Conservation (phyloP, 2,797 vertebrate species). For the Leptodactylus fallax region DNA sequence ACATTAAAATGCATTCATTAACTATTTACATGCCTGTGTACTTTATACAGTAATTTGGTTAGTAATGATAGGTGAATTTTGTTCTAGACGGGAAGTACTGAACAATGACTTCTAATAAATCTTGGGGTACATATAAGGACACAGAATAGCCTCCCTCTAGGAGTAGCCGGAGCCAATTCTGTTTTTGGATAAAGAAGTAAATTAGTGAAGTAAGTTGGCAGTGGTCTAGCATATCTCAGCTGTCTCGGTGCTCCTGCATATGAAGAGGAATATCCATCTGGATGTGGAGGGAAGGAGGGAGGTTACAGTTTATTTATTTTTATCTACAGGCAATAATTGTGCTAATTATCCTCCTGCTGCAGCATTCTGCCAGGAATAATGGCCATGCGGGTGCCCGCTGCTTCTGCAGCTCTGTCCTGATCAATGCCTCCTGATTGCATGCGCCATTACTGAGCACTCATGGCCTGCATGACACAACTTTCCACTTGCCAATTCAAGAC, state of each 20-base stretch:
- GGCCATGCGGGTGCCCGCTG: neutral
- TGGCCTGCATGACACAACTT: constrained; percentile 21
- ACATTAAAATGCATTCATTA: neutral
- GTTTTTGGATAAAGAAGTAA: constrained; percentile 13
- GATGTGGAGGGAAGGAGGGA: constrained; percentile 18
- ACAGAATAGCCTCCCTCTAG: neutral
- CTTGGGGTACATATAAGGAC: neutral
- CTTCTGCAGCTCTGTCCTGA: constrained; percentile 19
- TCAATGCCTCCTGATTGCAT: constrained; percentile 48
- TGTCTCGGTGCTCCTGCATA: constrained; percentile 2
- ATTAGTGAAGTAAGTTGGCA: constrained; percentile 26
- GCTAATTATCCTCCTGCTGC: constrained; percentile 51
- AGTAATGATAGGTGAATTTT: neutral
- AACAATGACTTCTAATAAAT: neutral
- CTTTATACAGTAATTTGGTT: neutral
- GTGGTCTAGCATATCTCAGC: constrained; percentile 12
- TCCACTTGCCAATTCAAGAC: neutral
- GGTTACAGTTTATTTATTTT: constrained; percentile 53
- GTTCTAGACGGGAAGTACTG: neutral
- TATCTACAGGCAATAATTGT: constrained; percentile 50
- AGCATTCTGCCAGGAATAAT: constrained; percentile 45
- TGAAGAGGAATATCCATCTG: constrained; percentile 28
- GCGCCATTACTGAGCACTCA: neutral
- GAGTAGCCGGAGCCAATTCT: neutral
- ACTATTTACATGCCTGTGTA: neutral